Base-by-base conservation (phyloP, 92 coral and sea anemone species). In the Pocillopora grandis region DNA sequence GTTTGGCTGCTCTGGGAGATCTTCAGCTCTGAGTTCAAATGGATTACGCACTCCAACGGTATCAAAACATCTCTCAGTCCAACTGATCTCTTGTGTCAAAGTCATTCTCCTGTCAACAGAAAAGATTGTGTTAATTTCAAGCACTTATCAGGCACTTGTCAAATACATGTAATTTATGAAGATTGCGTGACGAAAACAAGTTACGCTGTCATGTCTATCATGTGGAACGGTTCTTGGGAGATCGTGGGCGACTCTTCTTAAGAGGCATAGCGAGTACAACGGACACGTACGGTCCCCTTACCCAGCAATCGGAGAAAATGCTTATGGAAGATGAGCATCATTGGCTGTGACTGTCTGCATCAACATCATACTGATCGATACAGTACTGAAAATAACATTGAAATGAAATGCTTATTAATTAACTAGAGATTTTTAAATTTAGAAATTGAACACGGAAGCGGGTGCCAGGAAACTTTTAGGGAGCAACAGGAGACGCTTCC, bases 271-370 rank as follows among this genome's bases (percentile, higher is more conserved):
- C 6, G 94, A 90, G 75, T 95, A 95, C 52, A 93, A 87, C 60
- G 93, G 92, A 13, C 94, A 90, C 81, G 95, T 95, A 2, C 85
- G 98, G 74, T 89, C 93, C 71, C 98, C 98, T n/a, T 95, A 95
- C 81, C 98, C 98, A 35, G 97, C 98, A 19, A 86, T 95, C 13
- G 98, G 95, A 17, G 88, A 88, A 72, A 91, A 88, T 70, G 94
- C 98, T 15, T 89, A 83, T 42, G 98, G 98, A 20, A 90, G 89
- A 67, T 90, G 92, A 92, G 98, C 94, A 21, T 88, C 97, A 14
- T 48, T 90, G 42, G 93, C 94, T 35, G 98, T 95, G 60, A 89
- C 89, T 36, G 80, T 95, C 12, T 94, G 98, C 62, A 90, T 95
- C 71, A 92, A 92, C 73, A 90, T 93, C 15, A 93, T 98, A 37